phyloP scores from a whole-genome alignment of 2,113 vertebrate genomes.

The Galbula dea region DNA sequence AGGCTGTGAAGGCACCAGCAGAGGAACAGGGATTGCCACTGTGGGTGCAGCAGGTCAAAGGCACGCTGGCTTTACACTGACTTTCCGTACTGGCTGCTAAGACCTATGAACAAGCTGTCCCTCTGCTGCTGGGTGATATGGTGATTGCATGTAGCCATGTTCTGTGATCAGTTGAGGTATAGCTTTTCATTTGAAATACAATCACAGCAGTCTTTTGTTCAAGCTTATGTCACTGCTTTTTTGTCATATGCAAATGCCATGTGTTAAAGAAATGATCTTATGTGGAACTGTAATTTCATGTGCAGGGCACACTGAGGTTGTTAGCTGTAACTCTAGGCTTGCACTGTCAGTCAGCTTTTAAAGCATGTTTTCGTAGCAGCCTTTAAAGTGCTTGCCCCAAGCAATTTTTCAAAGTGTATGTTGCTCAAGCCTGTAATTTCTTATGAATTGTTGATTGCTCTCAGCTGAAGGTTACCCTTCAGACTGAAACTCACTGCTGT shows the following conservation, averaged over 20 bases:
- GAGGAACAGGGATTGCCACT: fast-evolving
- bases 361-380: neutral
- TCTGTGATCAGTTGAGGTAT: neutral
- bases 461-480: neutral
- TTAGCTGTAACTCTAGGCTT: neutral
- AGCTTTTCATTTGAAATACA: neutral
- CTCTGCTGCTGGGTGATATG: neutral
- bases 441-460: neutral
- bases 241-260: neutral
- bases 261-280: neutral
- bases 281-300: neutral
- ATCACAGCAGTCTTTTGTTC: neutral
- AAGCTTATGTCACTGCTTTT: neutral
- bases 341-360: neutral
- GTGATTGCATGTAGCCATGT: fast-evolving
- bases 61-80: fast-evolving
- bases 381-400: neutral
- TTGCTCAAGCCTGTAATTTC: neutral
- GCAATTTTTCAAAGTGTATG: neutral
- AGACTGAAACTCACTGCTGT: neutral
- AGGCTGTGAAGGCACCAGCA: neutral
- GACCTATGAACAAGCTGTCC: neutral
- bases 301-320: neutral
- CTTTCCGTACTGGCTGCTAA: neutral
- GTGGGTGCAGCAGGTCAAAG: neutral